A percentile compares a stretch with the other conserved stretches of the same genome.
Evolutionary conservation across 1,140 invertebrate genomes (phyloP).

Genomic region (Euwallacea similis): DNA sequence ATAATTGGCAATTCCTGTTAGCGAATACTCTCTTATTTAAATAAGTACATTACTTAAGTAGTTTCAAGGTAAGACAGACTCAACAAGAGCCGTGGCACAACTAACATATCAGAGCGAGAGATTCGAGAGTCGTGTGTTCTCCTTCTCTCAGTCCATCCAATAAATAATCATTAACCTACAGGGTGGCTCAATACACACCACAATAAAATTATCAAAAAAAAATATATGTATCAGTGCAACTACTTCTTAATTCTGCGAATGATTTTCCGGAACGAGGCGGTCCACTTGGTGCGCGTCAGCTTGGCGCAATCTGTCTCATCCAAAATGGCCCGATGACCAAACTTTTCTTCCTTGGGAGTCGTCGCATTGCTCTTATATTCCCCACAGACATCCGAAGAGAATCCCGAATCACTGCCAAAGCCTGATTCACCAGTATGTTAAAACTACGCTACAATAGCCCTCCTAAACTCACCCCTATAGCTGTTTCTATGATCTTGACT

Average conservation of each 20-base stretch:
- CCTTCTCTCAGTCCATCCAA: no score
- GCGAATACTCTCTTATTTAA: no score
- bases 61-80: no score
- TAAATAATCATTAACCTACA: no score
- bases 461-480: constrained; percentile 32
- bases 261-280: constrained; percentile 51
- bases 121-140: no score
- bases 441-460: no score
- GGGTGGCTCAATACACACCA: no score
- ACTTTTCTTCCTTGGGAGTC: constrained; percentile 48
- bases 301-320: constrained; percentile 52
- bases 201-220: no score
- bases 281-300: constrained; percentile 53
- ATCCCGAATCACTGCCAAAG: constrained; percentile 54
- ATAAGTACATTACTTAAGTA: no score
- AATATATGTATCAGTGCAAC: not conserved
- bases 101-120: no score
- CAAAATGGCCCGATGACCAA: constrained; percentile 47
- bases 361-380: constrained; percentile 51
- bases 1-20: no score
- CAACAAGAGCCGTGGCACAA: no score
- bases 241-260: constrained; percentile 51
- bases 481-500: constrained; percentile 39
- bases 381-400: constrained; percentile 51
- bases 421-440: constrained; percentile 35